A percentile compares a stretch with the other conserved stretches of the same genome.
These are phyloP conservation scores for Spodoptera picta DNA, from an alignment of 2,888 invertebrate species.

Conservation along the genomic window DNA sequence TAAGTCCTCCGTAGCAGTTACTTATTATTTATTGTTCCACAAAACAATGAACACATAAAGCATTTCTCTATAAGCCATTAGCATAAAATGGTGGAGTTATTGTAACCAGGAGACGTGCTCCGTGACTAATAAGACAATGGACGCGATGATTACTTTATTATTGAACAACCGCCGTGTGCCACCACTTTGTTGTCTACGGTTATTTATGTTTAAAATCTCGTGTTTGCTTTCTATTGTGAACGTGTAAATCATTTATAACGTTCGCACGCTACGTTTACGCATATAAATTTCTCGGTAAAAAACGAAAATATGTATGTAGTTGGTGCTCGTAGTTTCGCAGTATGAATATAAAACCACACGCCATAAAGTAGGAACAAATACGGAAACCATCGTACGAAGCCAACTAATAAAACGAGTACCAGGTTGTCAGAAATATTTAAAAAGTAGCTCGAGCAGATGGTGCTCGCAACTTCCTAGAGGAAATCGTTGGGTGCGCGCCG, in stretches of 20 bases:
- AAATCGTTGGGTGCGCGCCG: slow-evolving; percentile 73
- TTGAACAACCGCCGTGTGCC: slow-evolving; percentile 36
- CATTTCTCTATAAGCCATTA: slow-evolving; percentile 83
- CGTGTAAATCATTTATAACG: slow-evolving; percentile 48
- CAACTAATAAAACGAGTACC: slow-evolving; percentile 58
- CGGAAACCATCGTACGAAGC: slow-evolving; percentile 40
- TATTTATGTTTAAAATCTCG: slow-evolving; percentile 46
- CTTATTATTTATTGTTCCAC: slow-evolving; percentile 78
- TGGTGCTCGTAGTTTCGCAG: too few relatives aligned
- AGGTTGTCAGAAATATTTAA: slow-evolving; percentile 71
- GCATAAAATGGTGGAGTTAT: slow-evolving; percentile 74
- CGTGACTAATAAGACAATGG: slow-evolving; percentile 64
- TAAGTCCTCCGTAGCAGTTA: slow-evolving; percentile 62
- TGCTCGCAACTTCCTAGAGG: slow-evolving; percentile 66
- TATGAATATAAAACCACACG: slow-evolving; percentile 42
- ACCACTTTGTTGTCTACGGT: slow-evolving; percentile 49
- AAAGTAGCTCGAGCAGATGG: slow-evolving; percentile 69
- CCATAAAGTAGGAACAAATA: slow-evolving; percentile 43
- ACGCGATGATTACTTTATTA: slow-evolving; percentile 47
- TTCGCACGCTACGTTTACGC: slow-evolving; percentile 47
- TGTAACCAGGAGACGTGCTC: slow-evolving; percentile 55
- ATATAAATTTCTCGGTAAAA: slow-evolving; percentile 42
- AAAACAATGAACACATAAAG: slow-evolving; percentile 84
- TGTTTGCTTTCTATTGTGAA: slow-evolving; percentile 49
- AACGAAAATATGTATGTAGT: slow-evolving; percentile 20